Evolutionary conservation across 1,140 invertebrate species (phyloP).

Genomic region (Drosophila suzukii): DNA sequence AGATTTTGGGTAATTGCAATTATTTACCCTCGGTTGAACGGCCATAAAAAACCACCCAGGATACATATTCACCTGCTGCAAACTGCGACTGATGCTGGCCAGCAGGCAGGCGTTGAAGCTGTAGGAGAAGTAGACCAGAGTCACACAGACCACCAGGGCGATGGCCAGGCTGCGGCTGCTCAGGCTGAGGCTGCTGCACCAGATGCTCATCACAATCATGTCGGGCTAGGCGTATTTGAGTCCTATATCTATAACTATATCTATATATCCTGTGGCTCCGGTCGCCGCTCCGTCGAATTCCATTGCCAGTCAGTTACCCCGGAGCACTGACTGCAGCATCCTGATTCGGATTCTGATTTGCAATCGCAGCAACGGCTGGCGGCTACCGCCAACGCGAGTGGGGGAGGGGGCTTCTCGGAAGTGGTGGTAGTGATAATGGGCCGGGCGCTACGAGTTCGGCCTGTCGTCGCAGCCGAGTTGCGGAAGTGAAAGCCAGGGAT

Average conservation of each 20-base stretch:
- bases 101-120: conserved; percentile 86
- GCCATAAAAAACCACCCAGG: not conserved
- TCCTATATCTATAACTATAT: not conserved
- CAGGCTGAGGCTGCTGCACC: conserved; percentile 75
- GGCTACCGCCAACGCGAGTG: not conserved
- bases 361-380: conserved; percentile 17
- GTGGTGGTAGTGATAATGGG: not conserved
- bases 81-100: conserved; percentile 84
- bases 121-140: conserved; percentile 86
- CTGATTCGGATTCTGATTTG: conserved; percentile 5
- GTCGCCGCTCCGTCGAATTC: conserved; percentile 1
- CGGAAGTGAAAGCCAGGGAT: conserved; percentile 58
- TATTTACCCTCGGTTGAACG: not conserved
- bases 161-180: conserved; percentile 84
- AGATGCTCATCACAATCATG: conserved; percentile 75
- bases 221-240: not conserved
- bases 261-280: not conserved
- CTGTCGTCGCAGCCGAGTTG: conserved; percentile 41
- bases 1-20: no score
- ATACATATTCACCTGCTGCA: conserved; percentile 84
- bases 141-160: conserved; percentile 80
- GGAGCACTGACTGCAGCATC: conserved; percentile 9
- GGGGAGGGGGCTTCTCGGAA: not conserved
- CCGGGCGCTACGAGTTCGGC: not conserved
- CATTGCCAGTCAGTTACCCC: conserved; percentile 13